Base-by-base conservation (phyloP, 2,797 vertebrate species). In the Malacoctenus gilli region DNA sequence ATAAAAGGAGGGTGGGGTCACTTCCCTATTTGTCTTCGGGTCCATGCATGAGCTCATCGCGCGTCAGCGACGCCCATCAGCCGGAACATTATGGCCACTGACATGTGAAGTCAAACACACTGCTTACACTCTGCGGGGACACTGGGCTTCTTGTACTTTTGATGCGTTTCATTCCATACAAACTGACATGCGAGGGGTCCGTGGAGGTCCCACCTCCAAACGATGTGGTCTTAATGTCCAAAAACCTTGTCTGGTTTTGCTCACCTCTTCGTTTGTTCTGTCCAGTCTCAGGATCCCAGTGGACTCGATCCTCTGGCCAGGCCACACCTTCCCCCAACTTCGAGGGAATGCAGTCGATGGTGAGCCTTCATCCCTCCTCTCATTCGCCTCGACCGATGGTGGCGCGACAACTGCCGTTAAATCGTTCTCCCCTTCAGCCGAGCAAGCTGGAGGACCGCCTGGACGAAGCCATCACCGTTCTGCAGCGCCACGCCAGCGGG, bases 381-480 rank as follows among this genome's bases (percentile, higher is more conserved):
- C n/a, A n/a, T n/a, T n/a, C n/a, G n/a, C n/a, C n/a, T n/a, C n/a
- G n/a, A n/a, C n/a, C n/a, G n/a, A n/a, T n/a, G n/a, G n/a, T n/a
- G n/a, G n/a, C n/a, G n/a, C n/a, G n/a, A n/a, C n/a, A 4, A 23
- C 22, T 23, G n/a, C 8, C 8, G 22, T 23, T 8, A 4, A 4
- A 23, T 23, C 22, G 8, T 4, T 8, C 22, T 4, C 57, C 20
- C 2, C 19, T 34, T 42, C 69, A 92, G 88, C 91, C 93, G 86
- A 96, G 77, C 86, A 98, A 98, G 87, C 89, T 98, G 92, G 95
- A 97, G 76, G 97, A 99, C 81, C 94, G 91, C 68, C 89, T 98
- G 86, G 96, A 97, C 0, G 97, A 98, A 88, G 97, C 96, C 47
- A 94, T 99, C 85, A 94, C 95, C 0, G 97, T 98, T 72, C 91